A percentile compares a stretch with the other conserved stretches of the same genome.
Evolutionary conservation across 2,113 vertebrate genomes (phyloP).

Genomic region (Bombycilla garrulus): DNA sequence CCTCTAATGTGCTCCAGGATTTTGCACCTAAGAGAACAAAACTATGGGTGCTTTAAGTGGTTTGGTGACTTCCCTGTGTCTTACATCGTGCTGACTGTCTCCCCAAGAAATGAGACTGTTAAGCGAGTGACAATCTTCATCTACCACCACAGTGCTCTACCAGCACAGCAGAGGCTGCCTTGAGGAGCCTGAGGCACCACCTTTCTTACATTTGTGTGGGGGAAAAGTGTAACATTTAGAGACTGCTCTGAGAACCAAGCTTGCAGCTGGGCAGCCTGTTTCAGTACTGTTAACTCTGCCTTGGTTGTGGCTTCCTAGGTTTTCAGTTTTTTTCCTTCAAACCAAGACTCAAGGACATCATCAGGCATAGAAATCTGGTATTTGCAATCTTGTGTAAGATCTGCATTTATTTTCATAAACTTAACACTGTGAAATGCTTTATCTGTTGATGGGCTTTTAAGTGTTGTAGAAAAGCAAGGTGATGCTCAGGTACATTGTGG

Average conservation of each 20-base stretch:
- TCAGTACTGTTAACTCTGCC: not conserved
- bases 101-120: not conserved
- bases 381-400: not conserved
- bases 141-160: not conserved
- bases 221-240: accelerated
- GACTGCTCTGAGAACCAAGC: not conserved
- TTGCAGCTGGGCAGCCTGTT: not conserved
- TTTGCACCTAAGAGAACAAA: not conserved
- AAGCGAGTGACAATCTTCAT: not conserved
- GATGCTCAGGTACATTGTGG: not conserved
- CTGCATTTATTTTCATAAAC: not conserved
- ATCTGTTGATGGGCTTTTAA: not conserved
- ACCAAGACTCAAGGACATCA: not conserved
- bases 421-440: not conserved
- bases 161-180: not conserved
- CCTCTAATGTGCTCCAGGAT: not conserved
- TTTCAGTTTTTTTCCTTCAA: not conserved
- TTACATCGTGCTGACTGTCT: accelerated
- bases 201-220: not conserved
- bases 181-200: not conserved
- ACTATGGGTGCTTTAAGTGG: accelerated
- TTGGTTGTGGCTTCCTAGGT: not conserved
- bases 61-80: not conserved
- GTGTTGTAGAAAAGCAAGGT: not conserved
- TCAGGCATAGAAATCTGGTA: not conserved